These are phyloP conservation scores for Rhinoraja longicauda DNA, from an alignment of 2,797 vertebrate genomes.

Conservation along the genomic window DNA sequence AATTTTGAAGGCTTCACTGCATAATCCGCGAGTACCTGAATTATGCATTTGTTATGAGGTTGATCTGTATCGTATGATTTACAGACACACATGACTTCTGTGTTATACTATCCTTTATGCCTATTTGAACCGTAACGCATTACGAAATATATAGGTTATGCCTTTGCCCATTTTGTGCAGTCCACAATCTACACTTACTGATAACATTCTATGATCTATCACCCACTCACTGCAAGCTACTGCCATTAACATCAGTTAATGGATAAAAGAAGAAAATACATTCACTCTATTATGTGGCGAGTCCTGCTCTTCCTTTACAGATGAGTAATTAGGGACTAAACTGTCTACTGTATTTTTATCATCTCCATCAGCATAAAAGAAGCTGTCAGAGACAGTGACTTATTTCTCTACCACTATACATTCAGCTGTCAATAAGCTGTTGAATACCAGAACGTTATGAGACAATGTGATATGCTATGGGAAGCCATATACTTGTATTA, in stretches of 20 bases:
- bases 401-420: neutral
- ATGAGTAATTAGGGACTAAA: neutral
- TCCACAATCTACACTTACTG: neutral
- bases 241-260: neutral
- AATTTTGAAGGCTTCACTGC: neutral
- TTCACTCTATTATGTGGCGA: neutral
- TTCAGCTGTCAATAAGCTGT: neutral
- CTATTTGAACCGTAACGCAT: neutral
- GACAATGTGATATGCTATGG: neutral
- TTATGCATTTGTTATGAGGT: slow-evolving; percentile 1
- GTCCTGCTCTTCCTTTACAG: neutral
- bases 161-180: neutral
- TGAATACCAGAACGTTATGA: neutral
- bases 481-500: no score
- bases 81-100: neutral
- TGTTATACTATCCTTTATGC: neutral
- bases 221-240: neutral
- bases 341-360: slow-evolving; percentile 19
- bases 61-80: neutral
- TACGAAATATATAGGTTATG: neutral
- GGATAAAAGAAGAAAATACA: neutral
- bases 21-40: neutral
- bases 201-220: neutral
- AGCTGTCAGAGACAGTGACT: neutral
- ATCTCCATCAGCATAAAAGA: neutral